Evolutionary conservation across 2,888 invertebrate genomes (phyloP).

Genomic region (Brenthis daphne): DNA sequence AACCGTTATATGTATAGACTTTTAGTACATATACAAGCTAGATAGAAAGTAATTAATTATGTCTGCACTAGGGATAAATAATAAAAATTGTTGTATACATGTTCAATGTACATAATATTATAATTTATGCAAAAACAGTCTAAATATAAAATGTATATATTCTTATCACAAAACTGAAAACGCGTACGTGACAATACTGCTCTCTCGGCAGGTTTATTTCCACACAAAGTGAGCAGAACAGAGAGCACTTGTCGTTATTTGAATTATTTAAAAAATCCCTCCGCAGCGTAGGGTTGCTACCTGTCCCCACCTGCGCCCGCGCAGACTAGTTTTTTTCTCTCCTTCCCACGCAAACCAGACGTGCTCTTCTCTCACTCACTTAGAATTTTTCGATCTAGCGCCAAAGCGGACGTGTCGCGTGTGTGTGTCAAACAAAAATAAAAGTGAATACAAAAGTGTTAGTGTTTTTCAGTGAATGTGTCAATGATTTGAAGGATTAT

Average conservation of each 20-base stretch:
- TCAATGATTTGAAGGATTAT: constrained; percentile 55
- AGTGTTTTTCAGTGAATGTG: constrained; percentile 43
- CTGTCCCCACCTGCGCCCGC: constrained; percentile 52
- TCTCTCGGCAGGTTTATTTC: constrained; percentile 6
- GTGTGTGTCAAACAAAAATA: constrained; percentile 35
- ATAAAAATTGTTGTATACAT: too few species aligned
- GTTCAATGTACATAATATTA: too few species aligned
- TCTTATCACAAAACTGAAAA: constrained; percentile 28
- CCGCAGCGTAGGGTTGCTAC: constrained; percentile 41
- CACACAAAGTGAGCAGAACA: constrained; percentile 15
- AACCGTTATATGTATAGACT: too few species aligned
- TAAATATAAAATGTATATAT: constrained; percentile 1
- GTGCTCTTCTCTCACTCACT: constrained; percentile 49
- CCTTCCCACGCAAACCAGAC: constrained; percentile 50
- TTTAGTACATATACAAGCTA: too few species aligned
- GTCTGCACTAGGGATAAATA: too few species aligned
- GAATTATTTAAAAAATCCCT: constrained; percentile 36
- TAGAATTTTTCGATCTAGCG: constrained; percentile 57
- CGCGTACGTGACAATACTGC: constrained; percentile 43
- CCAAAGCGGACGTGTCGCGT: constrained; percentile 51
- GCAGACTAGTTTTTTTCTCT: constrained; percentile 47
- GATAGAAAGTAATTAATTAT: too few species aligned
- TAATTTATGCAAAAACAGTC: background rate
- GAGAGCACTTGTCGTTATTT: constrained; percentile 38
- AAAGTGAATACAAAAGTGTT: constrained; percentile 24